These are phyloP conservation scores for Camponotus vicinus DNA, from an alignment of 1,140 invertebrate genomes.

Conservation along the genomic window DNA sequence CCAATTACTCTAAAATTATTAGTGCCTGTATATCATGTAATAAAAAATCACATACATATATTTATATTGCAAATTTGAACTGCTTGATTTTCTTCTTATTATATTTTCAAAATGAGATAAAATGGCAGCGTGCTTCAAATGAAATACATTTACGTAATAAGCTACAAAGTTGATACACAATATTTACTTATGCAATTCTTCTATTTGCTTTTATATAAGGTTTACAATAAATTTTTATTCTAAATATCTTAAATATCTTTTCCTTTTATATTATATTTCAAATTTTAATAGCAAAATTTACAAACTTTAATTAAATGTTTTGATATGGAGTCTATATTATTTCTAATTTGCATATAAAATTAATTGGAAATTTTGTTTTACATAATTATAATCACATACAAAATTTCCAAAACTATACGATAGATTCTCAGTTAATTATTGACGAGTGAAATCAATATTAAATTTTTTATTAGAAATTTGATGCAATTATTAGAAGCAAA, in stretches of 20 bases:
- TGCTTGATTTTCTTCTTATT: background rate
- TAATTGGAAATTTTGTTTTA: background rate
- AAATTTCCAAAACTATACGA: background rate
- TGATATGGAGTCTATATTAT: background rate
- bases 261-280: background rate
- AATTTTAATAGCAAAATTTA: background rate
- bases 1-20: too few relatives aligned
- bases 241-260: background rate
- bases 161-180: conserved; percentile 1
- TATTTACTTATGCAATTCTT: background rate
- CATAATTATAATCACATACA: background rate
- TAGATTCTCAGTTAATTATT: background rate
- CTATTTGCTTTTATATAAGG: background rate
- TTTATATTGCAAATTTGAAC: too few relatives aligned
- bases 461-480: background rate
- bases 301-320: background rate
- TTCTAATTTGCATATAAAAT: background rate
- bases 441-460: background rate
- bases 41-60: too few relatives aligned
- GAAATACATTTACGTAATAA: background rate
- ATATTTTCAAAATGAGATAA: background rate
- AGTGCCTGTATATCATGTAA: too few relatives aligned
- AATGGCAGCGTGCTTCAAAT: background rate
- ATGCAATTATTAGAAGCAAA: background rate
- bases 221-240: background rate